Evolutionary conservation across 2,888 invertebrate genomes (phyloP).

Genomic region (Myathropa florea): DNA sequence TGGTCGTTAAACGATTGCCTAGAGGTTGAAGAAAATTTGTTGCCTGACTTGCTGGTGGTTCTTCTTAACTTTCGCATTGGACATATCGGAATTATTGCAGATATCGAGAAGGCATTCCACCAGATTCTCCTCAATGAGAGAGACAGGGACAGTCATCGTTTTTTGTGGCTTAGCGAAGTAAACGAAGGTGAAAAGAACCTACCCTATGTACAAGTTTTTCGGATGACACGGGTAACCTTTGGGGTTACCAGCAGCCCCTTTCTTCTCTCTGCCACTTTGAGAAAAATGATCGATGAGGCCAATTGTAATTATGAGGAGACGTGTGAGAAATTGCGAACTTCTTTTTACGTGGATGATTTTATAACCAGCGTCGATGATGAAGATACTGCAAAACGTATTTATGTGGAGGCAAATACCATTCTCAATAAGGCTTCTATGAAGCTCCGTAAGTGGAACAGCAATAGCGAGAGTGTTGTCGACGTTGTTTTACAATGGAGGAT

Average conservation of each 20-base stretch:
- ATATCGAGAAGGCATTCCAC: constrained; percentile 32
- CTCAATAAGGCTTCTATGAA: not conserved
- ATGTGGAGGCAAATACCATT: not conserved
- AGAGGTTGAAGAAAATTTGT: constrained; percentile 71
- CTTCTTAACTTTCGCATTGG: constrained; percentile 46
- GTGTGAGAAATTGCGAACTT: not conserved
- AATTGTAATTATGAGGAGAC: not conserved
- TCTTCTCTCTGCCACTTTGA: constrained; percentile 15
- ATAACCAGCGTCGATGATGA: not conserved
- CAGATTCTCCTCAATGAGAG: constrained; percentile 66
- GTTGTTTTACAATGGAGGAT: not conserved
- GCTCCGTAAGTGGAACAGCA: constrained; percentile 2
- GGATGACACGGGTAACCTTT: not conserved
- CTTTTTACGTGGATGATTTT: too few relatives aligned
- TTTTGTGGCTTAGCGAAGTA: constrained; percentile 61
- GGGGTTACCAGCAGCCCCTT: constrained; percentile 28
- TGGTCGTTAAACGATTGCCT: constrained; percentile 71
- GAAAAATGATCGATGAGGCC: constrained; percentile 22
- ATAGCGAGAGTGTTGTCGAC: constrained; percentile 1
- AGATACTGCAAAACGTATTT: not conserved
- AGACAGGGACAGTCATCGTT: constrained; percentile 70
- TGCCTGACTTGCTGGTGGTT: constrained; percentile 65
- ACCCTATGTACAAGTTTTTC: constrained; percentile 22
- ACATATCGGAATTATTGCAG: constrained; percentile 54
- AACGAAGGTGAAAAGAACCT: constrained; percentile 7